Conservation (phyloP, 2,113 vertebrate genomes). For the Morone chrysops region DNA sequence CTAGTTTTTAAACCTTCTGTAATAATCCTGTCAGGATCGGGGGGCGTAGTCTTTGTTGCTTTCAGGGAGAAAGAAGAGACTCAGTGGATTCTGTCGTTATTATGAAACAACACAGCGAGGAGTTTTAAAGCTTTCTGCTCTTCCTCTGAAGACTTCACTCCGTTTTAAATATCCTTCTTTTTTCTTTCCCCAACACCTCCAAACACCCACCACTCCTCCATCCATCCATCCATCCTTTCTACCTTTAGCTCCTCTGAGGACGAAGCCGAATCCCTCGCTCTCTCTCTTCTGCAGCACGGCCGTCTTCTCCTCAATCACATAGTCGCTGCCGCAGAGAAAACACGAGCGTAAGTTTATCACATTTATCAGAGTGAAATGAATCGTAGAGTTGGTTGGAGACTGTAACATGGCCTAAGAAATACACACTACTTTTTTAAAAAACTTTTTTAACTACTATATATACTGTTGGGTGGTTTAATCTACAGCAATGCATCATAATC, state of each 20-base stretch:
- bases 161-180: conserved; percentile 27
- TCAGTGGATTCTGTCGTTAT: not conserved
- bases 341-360: not conserved
- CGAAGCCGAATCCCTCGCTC: conserved; percentile 82
- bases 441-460: too few species aligned
- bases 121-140: conserved; percentile 7
- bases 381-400: too few species aligned
- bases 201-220: conserved; percentile 47
- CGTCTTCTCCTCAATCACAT: conserved; percentile 82
- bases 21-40: too few species aligned
- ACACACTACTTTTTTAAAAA: too few species aligned
- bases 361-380: not conserved
- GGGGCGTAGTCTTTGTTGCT: too few species aligned
- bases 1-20: too few species aligned
- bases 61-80: not conserved
- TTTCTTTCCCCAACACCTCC: conserved; percentile 21
- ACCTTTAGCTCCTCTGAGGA: conserved; percentile 84
- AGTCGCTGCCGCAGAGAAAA: conserved; percentile 66
- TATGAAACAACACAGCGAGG: conserved; percentile 39
- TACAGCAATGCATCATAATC: too few species aligned
- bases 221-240: conserved; percentile 5
- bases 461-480: too few species aligned
- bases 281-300: conserved; percentile 82
- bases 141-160: conserved; percentile 16
- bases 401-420: too few species aligned